Percentiles rank a stretch among this genome's conserved stretches.
These are phyloP conservation scores for Brachypteracias leptosomus DNA, from an alignment of 2,113 vertebrate species.

Conservation along the genomic window DNA sequence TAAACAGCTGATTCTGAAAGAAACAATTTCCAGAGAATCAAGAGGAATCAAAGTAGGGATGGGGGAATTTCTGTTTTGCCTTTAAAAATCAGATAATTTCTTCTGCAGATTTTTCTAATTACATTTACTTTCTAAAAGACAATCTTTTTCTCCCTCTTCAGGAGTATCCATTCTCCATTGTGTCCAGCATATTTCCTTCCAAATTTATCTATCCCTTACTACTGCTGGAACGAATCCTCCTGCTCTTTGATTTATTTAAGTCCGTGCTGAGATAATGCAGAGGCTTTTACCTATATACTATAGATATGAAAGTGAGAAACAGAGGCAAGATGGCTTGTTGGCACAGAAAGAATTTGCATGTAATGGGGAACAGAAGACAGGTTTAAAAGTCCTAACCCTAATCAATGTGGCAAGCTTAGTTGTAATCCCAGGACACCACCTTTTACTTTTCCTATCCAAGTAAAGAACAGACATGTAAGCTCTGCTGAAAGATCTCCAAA, in stretches of 20 bases:
- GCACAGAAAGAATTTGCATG: not conserved
- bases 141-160: not conserved
- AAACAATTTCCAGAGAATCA: not conserved
- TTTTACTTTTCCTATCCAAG: not conserved
- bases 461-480: not conserved
- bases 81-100: not conserved
- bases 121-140: not conserved
- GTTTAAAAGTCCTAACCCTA: not conserved
- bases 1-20: not conserved
- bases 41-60: not conserved
- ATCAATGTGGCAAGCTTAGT: accelerated
- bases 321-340: not conserved
- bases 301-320: not conserved
- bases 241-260: not conserved
- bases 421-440: not conserved
- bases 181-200: not conserved
- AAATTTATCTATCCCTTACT: not conserved
- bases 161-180: not conserved
- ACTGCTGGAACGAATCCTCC: not conserved
- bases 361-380: not conserved
- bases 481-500: not conserved
- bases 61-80: not conserved
- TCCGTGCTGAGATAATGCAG: not conserved
- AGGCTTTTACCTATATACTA: not conserved
- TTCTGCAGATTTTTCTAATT: not conserved